phyloP scores from a whole-genome alignment of 2,113 vertebrate genomes.

The Elephas maximus region DNA sequence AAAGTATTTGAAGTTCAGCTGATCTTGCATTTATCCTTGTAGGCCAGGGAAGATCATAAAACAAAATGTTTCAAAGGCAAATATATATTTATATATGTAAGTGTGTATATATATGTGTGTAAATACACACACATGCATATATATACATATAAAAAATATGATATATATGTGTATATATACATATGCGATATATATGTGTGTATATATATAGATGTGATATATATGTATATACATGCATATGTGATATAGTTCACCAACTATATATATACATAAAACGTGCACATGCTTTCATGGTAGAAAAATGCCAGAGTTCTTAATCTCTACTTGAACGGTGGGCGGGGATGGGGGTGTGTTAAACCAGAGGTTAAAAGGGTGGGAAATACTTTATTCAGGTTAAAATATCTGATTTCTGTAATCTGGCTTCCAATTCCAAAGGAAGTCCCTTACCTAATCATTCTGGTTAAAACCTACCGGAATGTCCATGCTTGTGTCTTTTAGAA shows the following conservation, averaged over 20 bases:
- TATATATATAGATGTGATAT: background rate
- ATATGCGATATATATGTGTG: background rate
- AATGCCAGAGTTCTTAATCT: background rate
- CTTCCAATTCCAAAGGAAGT: background rate
- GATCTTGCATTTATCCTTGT: conserved; percentile 88
- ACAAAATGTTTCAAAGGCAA: conserved; percentile 81
- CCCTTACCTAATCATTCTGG: background rate
- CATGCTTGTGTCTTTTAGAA: background rate
- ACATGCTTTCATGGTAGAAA: background rate
- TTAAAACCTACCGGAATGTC: background rate
- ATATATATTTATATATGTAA: background rate
- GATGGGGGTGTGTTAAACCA: background rate
- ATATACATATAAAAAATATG: background rate
- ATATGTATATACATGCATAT: background rate
- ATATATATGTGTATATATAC: background rate
- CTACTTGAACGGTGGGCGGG: background rate
- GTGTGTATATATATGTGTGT: background rate
- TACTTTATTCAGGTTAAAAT: background rate
- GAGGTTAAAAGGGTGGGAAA: background rate
- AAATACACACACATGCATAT: conserved; percentile 30
- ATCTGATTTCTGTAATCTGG: background rate
- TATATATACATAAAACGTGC: background rate
- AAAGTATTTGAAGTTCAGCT: conserved; percentile 88
- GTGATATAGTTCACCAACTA: background rate
- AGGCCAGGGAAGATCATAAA: conserved; percentile 84